Evolutionary conservation across 1,140 invertebrate species (phyloP).

Genomic region (Delia radicum): DNA sequence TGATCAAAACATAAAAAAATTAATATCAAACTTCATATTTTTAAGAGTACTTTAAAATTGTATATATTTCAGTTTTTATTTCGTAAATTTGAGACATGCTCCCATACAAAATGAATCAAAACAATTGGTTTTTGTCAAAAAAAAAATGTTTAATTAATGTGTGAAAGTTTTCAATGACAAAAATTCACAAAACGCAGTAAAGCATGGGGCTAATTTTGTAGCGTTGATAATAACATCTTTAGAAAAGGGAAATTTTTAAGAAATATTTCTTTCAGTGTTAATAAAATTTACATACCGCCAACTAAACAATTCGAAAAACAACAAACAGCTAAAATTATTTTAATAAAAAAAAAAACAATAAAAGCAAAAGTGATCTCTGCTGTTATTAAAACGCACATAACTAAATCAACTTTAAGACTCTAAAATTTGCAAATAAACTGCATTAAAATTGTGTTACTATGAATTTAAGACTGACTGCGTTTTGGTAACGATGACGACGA

Average conservation of each 20-base stretch:
- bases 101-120: too few relatives aligned
- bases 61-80: too few relatives aligned
- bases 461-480: background rate
- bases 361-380: conserved; percentile 10
- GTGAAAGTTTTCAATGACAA: too few relatives aligned
- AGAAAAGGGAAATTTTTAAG: background rate
- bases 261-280: conserved; percentile 4
- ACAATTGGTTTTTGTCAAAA: too few relatives aligned
- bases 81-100: too few relatives aligned
- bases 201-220: too few relatives aligned
- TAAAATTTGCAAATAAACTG: background rate
- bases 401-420: background rate
- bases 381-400: background rate
- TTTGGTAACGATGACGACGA: background rate
- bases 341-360: background rate
- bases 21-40: too few relatives aligned
- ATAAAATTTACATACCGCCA: conserved; percentile 18
- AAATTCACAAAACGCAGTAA: too few relatives aligned
- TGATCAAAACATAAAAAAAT: too few relatives aligned
- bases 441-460: background rate
- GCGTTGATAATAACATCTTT: too few relatives aligned
- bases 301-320: conserved; percentile 16
- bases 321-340: background rate
- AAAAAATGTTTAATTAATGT: too few relatives aligned
- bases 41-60: too few relatives aligned